Conservation (phyloP, 1,140 invertebrate genomes). For the Drosophila tristis region DNA sequence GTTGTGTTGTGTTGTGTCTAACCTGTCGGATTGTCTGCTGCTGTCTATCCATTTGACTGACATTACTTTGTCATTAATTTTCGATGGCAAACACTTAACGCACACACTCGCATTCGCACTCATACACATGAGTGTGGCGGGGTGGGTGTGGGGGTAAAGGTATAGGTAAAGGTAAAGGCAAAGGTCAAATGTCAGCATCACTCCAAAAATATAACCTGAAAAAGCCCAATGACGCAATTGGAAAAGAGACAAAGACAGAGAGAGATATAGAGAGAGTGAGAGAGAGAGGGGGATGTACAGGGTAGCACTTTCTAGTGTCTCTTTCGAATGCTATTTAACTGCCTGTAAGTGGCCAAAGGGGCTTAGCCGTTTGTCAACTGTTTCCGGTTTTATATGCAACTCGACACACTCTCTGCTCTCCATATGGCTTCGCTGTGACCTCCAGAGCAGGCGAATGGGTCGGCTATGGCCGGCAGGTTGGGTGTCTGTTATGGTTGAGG, state of each 20-base stretch:
- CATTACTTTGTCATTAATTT: conserved; percentile 83
- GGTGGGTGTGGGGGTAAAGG: not conserved
- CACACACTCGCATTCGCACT: conserved; percentile 24
- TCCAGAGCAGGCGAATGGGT: not conserved
- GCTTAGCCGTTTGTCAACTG: conserved; percentile 75
- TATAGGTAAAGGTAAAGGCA: conserved; percentile 43
- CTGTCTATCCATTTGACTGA: conserved; percentile 80
- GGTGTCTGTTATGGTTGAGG: not conserved
- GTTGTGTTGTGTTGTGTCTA: conserved; percentile 3
- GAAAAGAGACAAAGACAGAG: not conserved
- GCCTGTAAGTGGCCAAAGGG: conserved; percentile 62
- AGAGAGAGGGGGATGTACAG: not conserved
- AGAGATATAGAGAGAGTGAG: not conserved
- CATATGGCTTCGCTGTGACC: conserved; percentile 61
- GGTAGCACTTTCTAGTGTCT: conserved; percentile 9
- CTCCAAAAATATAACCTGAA: conserved; percentile 53
- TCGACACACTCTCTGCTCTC: conserved; percentile 6
- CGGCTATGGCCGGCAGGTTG: not conserved
- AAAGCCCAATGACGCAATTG: conserved; percentile 35
- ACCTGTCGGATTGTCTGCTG: conserved; percentile 48
- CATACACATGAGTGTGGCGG: conserved; percentile 4
- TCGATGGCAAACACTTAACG: conserved; percentile 69
- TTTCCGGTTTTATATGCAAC: conserved; percentile 62
- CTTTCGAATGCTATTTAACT: conserved; percentile 71
- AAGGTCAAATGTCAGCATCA: conserved; percentile 67